These are phyloP conservation scores for Hydropsyche tenuis DNA, from an alignment of 1,140 invertebrate species.

Conservation along the genomic window DNA sequence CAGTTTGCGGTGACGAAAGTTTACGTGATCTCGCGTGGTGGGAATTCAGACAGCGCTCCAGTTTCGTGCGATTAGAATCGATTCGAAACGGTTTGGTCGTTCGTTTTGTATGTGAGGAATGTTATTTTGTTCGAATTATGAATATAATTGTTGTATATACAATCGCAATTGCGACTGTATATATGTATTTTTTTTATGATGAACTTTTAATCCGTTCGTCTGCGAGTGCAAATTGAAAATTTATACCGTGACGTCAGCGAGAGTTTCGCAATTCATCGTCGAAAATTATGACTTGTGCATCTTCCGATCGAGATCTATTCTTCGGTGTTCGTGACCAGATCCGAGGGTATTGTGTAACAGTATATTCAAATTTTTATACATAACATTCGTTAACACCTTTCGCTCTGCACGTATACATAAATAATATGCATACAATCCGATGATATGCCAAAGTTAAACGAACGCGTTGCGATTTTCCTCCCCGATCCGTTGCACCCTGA, in stretches of 20 bases:
- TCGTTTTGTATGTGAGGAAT: too few relatives aligned
- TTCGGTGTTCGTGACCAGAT: neutral
- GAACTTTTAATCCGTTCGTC: too few relatives aligned
- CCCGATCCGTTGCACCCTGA: neutral
- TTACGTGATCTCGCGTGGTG: neutral
- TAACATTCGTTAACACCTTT: neutral
- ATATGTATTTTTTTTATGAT: too few relatives aligned
- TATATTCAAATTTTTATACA: neutral
- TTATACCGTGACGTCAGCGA: too few relatives aligned
- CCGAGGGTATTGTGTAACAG: neutral
- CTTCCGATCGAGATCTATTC: conserved; percentile 9
- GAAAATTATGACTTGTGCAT: too few relatives aligned
- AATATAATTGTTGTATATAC: too few relatives aligned
- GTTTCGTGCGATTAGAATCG: neutral
- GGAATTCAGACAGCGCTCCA: neutral
- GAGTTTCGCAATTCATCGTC: too few relatives aligned
- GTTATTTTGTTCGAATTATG: too few relatives aligned
- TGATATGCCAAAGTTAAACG: neutral
- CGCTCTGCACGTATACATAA: too few relatives aligned
- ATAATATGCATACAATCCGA: neutral
- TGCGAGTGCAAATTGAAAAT: too few relatives aligned
- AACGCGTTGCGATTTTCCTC: neutral
- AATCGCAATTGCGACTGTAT: too few relatives aligned
- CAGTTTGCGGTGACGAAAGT: conserved; percentile 8
- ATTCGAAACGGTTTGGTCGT: neutral